Percentiles rank a stretch among this genome's conserved stretches.
These are phyloP conservation scores for Neosilurus hyrtlii DNA, from an alignment of 2,797 vertebrate genomes.

Conservation along the genomic window DNA sequence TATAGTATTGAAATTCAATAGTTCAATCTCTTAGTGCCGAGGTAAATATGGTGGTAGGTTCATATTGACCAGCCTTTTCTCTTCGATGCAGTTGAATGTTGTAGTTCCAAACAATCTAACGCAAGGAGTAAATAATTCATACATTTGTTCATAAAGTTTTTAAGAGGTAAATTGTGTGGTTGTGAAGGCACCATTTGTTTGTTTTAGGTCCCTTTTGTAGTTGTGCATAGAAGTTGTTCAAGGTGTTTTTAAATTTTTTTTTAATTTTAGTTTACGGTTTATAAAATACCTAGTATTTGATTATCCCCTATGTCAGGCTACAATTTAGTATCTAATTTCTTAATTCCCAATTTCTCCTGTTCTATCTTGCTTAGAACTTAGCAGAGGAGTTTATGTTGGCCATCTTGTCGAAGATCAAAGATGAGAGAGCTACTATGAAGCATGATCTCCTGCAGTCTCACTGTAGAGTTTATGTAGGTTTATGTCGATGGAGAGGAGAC, in stretches of 20 bases:
- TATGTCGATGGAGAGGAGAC: slow-evolving; percentile 84
- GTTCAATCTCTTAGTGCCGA: neutral
- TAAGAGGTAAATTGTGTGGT: neutral
- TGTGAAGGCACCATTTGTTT: neutral
- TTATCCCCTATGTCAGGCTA: neutral
- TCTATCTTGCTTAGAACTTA: slow-evolving; percentile 63
- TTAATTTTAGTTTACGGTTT: neutral
- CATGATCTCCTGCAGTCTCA: slow-evolving; percentile 77
- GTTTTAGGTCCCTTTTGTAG: neutral
- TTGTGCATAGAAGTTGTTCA: neutral
- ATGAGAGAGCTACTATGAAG: slow-evolving; percentile 67
- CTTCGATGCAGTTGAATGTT: neutral
- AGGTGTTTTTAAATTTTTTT: neutral
- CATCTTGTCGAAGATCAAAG: slow-evolving; percentile 81
- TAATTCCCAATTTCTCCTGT: neutral
- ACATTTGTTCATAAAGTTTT: neutral
- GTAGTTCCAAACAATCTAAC: neutral
- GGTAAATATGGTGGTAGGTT: neutral
- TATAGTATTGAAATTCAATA: no score
- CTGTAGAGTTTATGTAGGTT: slow-evolving; percentile 85
- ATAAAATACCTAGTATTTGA: neutral
- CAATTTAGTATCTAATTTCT: neutral
- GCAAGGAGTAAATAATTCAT: neutral
- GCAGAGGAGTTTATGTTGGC: slow-evolving; percentile 75
- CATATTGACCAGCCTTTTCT: neutral